Evolutionary conservation across 2,888 invertebrate genomes (phyloP), one percentile per base, ranked within the genome.

Genomic region (Conchocele bisecta): DNA sequence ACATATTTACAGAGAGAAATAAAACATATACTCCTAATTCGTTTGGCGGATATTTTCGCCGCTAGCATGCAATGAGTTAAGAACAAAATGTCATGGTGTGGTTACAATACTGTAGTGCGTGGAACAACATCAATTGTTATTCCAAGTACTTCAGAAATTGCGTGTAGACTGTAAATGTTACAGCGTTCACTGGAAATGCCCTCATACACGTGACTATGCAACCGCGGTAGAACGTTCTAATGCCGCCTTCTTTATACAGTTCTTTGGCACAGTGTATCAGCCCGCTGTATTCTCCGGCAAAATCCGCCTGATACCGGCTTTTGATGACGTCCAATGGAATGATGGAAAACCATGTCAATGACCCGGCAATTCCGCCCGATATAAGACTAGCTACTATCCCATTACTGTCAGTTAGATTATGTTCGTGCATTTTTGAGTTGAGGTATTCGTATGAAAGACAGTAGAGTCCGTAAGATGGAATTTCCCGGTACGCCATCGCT

Each of bases 271-370:
- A 95, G 85, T 95, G 93, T 33, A 92, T 78, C 71, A 94, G 93
- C 29, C 93, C 93, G 48, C 91, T 92, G 88, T 94, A 95, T 64
- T 86, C 86, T 5, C 93, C 72, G 5, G 65, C 61, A 31, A 80
- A 90, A 84, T 95, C 95, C 0, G 94, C 94, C 90, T 95, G 95
- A 82, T 95, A 93, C 64, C 94, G 92, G 7, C 94, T 94, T 90
- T 96, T 96, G 24, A 81, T 51, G 2, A 95, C 92, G 35, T 96
- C 95, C 53, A 95, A 92, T 0, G 95, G 95, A 83, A 95, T 92
- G 3, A 94, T 93, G 20, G 93, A 91, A 17, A 93, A 91, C 95
- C 95, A 95, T 0, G 94, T 94, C 6, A 93, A 37, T 7, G 93
- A 91, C 2, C 94, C 94, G 61, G 91, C 89, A 11, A 87, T 46